A percentile compares a stretch with the other conserved stretches of the same genome.
These are phyloP conservation scores for Sebastes goodei DNA, from an alignment of 2,797 vertebrate species.

Conservation along the genomic window DNA sequence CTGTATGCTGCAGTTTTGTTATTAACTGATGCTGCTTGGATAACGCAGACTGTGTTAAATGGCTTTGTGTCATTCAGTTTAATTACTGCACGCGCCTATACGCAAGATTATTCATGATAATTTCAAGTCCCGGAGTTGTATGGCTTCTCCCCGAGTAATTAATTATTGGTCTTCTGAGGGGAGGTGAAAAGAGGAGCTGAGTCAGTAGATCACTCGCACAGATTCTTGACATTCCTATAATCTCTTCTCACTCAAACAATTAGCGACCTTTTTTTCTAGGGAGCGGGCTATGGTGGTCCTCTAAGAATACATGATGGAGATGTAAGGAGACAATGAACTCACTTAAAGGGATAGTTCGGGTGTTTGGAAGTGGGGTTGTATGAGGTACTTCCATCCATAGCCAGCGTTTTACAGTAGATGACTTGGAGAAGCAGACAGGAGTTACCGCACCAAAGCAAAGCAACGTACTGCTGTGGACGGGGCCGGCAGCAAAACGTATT, in stretches of 20 bases:
- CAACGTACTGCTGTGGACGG: too few relatives aligned
- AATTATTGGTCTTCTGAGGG: constrained; percentile 38
- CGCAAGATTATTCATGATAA: constrained; percentile 35
- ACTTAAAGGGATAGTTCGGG: background rate
- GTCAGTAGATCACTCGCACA: constrained; percentile 32
- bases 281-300: background rate
- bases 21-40: background rate
- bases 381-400: too few relatives aligned
- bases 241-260: background rate
- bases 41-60: constrained; percentile 20
- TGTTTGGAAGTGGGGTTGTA: too few relatives aligned
- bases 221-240: constrained; percentile 23
- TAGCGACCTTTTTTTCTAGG: background rate
- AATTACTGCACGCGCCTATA: constrained; percentile 36
- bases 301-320: background rate
- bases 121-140: constrained; percentile 20
- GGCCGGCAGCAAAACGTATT: too few relatives aligned
- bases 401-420: too few relatives aligned
- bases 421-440: too few relatives aligned
- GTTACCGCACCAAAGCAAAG: too few relatives aligned
- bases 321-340: background rate
- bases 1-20: constrained; percentile 23
- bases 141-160: constrained; percentile 31
- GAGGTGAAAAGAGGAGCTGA: constrained; percentile 39
- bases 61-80: constrained; percentile 40